Conservation (phyloP, 2,113 vertebrate species). For the Sterna hirundo region DNA sequence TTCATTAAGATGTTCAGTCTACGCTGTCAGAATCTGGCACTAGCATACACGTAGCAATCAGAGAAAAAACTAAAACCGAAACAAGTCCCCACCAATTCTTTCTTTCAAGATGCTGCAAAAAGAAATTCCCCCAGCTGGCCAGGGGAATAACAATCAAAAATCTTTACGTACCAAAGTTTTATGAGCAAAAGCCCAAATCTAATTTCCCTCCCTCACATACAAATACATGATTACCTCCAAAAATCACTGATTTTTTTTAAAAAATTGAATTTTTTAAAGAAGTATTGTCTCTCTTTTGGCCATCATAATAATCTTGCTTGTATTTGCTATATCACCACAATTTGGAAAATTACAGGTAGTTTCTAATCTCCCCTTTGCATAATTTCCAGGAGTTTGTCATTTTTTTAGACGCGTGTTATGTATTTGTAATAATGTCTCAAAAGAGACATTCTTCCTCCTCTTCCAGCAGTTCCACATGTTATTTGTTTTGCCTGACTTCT, state of each 20-base stretch:
- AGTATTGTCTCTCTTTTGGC: background rate
- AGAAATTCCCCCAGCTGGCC: background rate
- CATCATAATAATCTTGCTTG: background rate
- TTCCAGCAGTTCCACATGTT: background rate
- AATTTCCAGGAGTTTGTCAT: background rate
- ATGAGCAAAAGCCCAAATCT: background rate
- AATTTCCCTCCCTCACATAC: background rate
- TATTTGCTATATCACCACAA: background rate
- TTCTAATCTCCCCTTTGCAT: background rate
- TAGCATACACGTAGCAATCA: accelerated
- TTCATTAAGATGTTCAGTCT: background rate
- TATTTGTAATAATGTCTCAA: background rate
- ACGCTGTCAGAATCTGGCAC: accelerated
- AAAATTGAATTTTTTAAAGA: background rate
- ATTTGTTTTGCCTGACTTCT: background rate
- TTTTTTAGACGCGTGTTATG: background rate
- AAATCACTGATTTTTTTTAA: background rate
- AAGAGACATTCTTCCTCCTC: background rate
- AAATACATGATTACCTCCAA: background rate
- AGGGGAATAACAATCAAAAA: background rate
- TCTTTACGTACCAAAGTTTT: background rate
- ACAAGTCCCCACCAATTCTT: background rate
- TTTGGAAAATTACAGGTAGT: background rate
- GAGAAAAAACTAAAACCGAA: background rate
- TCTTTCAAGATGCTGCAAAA: background rate